Conservation (phyloP, 1,140 invertebrate genomes). For the Tribolium madens region DNA sequence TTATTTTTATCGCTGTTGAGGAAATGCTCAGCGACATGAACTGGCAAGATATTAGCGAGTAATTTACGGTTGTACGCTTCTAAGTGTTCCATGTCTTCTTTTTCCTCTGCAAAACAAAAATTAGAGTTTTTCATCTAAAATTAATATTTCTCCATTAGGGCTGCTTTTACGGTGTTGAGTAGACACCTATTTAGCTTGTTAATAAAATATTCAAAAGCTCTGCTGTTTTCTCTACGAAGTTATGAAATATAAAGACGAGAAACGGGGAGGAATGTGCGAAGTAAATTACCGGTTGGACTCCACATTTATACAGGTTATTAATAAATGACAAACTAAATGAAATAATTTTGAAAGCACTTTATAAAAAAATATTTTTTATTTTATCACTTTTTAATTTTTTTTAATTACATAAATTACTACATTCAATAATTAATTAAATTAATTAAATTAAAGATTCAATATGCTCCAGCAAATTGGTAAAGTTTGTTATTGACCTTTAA, state of each 20-base stretch:
- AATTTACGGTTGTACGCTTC: constrained; percentile 94
- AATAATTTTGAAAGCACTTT: too few species aligned
- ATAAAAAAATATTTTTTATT: too few species aligned
- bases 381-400: too few species aligned
- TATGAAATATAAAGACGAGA: background rate
- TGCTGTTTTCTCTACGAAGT: background rate
- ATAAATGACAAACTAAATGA: too few species aligned
- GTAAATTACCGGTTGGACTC: too few species aligned
- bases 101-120: constrained; percentile 78
- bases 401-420: too few species aligned
- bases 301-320: too few species aligned
- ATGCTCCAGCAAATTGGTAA: too few species aligned
- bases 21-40: constrained; percentile 95
- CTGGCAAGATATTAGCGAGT: constrained; percentile 93
- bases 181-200: background rate
- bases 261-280: background rate
- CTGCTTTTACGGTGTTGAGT: background rate
- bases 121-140: background rate
- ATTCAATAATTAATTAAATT: too few species aligned
- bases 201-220: background rate
- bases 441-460: too few species aligned
- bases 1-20: constrained; percentile 84
- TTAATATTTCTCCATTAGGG: background rate
- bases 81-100: constrained; percentile 94
- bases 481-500: too few species aligned